Base-by-base conservation (phyloP, 1,140 invertebrate species). In the Archivesica marissinica region DNA sequence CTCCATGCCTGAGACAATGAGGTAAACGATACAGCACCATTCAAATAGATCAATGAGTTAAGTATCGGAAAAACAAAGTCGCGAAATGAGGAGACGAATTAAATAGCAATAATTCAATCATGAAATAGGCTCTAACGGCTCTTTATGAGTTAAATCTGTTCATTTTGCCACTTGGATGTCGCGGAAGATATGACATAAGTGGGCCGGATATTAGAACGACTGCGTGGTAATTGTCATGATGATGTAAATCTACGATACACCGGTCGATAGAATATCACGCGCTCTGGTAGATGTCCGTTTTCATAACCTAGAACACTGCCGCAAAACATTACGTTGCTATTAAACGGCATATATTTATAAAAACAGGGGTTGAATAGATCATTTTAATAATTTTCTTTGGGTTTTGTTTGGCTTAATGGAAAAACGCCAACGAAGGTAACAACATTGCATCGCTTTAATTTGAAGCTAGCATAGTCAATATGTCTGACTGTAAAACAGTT, bases 21-120 rank as follows among this genome's bases (percentile, higher is more conserved):
- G 28, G 15, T 64, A 64, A 64, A 28, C 50, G 4, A 30, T 59
- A n/a, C n/a, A 30, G 11, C 28, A 59, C 4, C 52, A 23, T n/a
- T 54, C 4, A n/a, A 6, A 2, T 11, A 9, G 13, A 59, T 25
- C 3, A n/a, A 64, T 35, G 3, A 30, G 59, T 64, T 35, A 28
- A 7, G 30, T 64, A 33, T 9, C 11, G 13, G 59, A 35, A 64
- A 72, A 72, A 72, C 68, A 72, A 72, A 70, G 66, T 72, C 41
- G 68, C 44, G 68, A 72, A 72, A 72, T 72, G 39, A 72, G 23
- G 23, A 30, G 68, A 72, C 50, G 47, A 72, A 72, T 50, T 72
- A 72, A 72, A 72, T 52, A 3, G 68, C 68, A 28, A 72, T 72
- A 72, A 52, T 72, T 72, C 68, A 72, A 72, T 72, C 68, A 72